Conservation (phyloP, 2,113 vertebrate species). For the Zosterops pallidus region DNA sequence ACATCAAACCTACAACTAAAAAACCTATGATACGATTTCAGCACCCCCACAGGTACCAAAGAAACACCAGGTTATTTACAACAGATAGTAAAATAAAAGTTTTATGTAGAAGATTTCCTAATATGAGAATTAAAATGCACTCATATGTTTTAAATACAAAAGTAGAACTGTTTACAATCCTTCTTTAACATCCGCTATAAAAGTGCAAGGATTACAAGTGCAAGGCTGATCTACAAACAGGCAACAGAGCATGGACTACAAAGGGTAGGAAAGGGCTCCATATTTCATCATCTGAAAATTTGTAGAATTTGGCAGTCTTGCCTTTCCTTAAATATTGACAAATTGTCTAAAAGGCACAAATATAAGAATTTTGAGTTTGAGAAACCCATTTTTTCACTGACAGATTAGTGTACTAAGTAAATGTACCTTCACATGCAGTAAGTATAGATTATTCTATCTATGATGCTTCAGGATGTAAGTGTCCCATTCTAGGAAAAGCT, state of each 20-base stretch:
- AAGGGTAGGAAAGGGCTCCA: neutral
- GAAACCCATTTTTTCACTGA: neutral
- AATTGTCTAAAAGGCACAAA: neutral
- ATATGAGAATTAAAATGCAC: neutral
- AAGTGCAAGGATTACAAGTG: neutral
- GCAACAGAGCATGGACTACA: neutral
- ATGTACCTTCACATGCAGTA: neutral
- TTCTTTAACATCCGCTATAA: accelerated
- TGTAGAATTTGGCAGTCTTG: neutral
- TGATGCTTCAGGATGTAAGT: neutral
- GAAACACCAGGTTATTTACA: neutral
- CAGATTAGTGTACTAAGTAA: neutral
- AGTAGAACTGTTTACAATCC: neutral
- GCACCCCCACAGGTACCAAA: neutral
- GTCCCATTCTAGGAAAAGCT: neutral
- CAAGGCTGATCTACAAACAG: neutral
- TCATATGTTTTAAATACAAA: neutral
- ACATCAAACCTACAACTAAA: no score
- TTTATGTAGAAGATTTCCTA: neutral
- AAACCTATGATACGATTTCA: no score
- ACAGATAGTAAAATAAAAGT: neutral
- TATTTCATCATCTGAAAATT: neutral
- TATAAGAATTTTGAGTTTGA: neutral
- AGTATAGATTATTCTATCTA: accelerated
- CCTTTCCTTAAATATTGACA: neutral